Base-by-base conservation (phyloP, 2,113 vertebrate species). In the Lagopus leucura region DNA sequence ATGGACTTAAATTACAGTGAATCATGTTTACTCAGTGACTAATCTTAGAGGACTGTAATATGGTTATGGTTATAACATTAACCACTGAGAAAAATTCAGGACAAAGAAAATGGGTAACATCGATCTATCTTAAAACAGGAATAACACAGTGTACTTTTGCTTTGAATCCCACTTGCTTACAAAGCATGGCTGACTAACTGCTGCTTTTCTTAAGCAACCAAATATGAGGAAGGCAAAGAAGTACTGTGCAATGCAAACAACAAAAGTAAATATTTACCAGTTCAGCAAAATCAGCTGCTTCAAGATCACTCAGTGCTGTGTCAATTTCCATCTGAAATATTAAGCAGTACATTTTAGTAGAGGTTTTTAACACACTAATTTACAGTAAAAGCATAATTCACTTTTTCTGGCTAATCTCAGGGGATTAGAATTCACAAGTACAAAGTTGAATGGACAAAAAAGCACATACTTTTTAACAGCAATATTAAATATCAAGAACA, bases 201-300 rank as follows among this genome's bases (percentile, higher is more conserved):
- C 6, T 48, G 34, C 27, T 61, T 91, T 54, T 82, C 55, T 82
- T 52, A 45, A 73, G 48, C 20, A 48, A 69, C 27, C 48, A 14
- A 74, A 45, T 45, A 19, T 36, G 36, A 66, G 7, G 34, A 66
- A 38, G 20, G 72, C 28, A 91, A 42, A 54, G 45, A 32, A 69
- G 63, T 10, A 58, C 11, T 19, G 16, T 72, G 61, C 22, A 45
- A 73, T 71, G 38, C 38, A 81, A 86, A 77, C n/a, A 73, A 38
- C 30, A 82, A 80, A 89, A 92, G 50, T 10, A 28, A 75, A 66
- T 8, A 4, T 81, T 98, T 96, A 99, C 99, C 99, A 99, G 98
- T 96, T 99, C 99, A 95, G 98, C 98, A 97, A 99, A 99, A 94
- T 99, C 99, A 69, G 98, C 98, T 4, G 99, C 98, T 95, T 99